phyloP scores from a whole-genome alignment of 2,888 invertebrate species.

The Bhutanitis thaidina region DNA sequence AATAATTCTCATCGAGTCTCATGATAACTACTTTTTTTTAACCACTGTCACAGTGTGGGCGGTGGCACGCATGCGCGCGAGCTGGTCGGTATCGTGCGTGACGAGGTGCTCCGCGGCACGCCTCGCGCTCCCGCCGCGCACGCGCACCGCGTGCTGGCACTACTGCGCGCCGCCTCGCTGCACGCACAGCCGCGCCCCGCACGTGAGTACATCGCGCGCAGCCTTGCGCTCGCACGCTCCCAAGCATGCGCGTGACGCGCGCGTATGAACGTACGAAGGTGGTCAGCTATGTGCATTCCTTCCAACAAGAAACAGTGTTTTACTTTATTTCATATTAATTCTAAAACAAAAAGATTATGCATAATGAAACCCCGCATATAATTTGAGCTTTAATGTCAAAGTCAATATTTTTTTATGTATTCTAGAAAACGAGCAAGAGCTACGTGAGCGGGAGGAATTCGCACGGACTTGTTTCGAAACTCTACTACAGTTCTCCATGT shows the following conservation, averaged over 20 bases:
- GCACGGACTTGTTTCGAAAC: constrained; percentile 98
- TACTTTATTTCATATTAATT: no score
- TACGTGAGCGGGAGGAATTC: constrained; percentile 94
- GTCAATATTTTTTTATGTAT: constrained; percentile 8
- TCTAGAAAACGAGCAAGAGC: constrained; percentile 88
- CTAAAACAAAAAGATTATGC: no score
- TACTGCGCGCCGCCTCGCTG: constrained; percentile 78
- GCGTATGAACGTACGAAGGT: no score
- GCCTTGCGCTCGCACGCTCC: no score
- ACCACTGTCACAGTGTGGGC: constrained; percentile 24
- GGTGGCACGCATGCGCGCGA: constrained; percentile 83
- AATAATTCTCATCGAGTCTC: no score
- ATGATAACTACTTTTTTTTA: no score
- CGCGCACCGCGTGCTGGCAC: constrained; percentile 74
- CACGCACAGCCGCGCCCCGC: constrained; percentile 63
- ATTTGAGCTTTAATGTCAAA: no score
- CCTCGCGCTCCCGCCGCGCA: constrained; percentile 90
- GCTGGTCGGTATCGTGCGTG: constrained; percentile 36
- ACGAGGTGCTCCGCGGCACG: constrained; percentile 78
- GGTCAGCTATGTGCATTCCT: no score
- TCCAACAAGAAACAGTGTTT: no score
- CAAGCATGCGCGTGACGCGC: no score
- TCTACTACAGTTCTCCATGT: constrained; percentile 93
- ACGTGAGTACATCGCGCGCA: not conserved
- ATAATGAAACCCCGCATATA: no score